Base-by-base conservation (phyloP, 2,113 vertebrate genomes). In the Neogobius melanostomus region DNA sequence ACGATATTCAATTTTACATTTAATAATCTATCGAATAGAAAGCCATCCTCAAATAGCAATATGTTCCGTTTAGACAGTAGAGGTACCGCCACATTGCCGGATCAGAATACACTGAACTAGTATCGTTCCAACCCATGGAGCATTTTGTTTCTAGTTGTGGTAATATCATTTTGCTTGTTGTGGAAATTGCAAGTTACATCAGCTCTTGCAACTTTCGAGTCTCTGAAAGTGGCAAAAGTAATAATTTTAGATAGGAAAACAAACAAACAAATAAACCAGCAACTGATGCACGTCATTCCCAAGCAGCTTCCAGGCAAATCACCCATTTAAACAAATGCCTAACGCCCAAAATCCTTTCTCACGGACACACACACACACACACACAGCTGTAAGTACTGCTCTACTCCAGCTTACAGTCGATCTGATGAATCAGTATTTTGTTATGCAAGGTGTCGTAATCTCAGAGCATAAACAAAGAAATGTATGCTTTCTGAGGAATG, bases 91-190 rank as follows among this genome's bases (percentile, higher is more conserved):
- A 50, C 12, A 50, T 6, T 14, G 49, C 6, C 48, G 6, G 12
- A 36, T 50, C 11, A 28, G 53, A 16, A 54, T 10, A 16, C 15
- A 60, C 36, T 8, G 36, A 1, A 1, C 57, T 11, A 69, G n/a
- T 28, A 90, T 90, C 87, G 82, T 89, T 80, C 84, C 86, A 90
- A 90, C 88, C 86, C 83, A 36, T 48, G n/a, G 80, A 51, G 68
- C 59, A 83, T 6, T 14, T 45, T 66, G 42, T 62, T 50, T 64
- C 47, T 44, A 16, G 42, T n/a, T 6, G 11, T 47, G 78, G 72
- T 71, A 75, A 72, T 69, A 81, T 85, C 82, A 83, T 64, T 76
- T 74, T 81, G 70, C 82, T 83, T 66, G 69, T 74, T 85, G 44
- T 80, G 68, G 69, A 71, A 80, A 85, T 71, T 79, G 87, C 82